Conservation (phyloP, 2,113 vertebrate genomes). For the Isichthys henryi region DNA sequence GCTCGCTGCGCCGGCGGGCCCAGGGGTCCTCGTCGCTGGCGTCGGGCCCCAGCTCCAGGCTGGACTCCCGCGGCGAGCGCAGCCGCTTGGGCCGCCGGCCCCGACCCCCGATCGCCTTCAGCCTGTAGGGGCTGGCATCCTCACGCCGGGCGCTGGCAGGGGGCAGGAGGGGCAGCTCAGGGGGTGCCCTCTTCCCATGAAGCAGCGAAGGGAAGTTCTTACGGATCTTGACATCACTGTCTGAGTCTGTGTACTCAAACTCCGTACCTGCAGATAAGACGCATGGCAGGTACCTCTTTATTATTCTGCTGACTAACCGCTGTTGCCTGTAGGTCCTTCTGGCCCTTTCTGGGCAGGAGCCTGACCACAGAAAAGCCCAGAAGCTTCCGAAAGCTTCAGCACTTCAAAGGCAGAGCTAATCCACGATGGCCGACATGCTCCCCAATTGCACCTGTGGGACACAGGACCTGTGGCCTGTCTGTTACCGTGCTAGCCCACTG, state of each 20-base stretch:
- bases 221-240: slow-evolving; percentile 75
- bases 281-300: neutral
- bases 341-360: neutral
- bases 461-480: neutral
- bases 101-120: slow-evolving; percentile 67
- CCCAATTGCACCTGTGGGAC: neutral
- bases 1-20: slow-evolving; percentile 83
- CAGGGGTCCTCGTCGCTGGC: slow-evolving; percentile 87
- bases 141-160: slow-evolving; percentile 38
- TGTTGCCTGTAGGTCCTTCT: neutral
- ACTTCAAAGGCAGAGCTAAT: no score
- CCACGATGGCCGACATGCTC: neutral
- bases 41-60: slow-evolving; percentile 72
- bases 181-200: slow-evolving; percentile 73
- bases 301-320: neutral
- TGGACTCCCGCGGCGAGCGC: slow-evolving; percentile 67
- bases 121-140: slow-evolving; percentile 55
- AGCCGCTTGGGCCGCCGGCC: slow-evolving; percentile 64
- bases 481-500: neutral
- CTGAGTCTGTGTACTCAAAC: slow-evolving; percentile 88
- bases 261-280: slow-evolving; percentile 68
- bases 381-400: neutral
- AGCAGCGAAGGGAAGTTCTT: slow-evolving; percentile 75
- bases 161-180: slow-evolving; percentile 58
- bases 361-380: no score